A percentile compares a stretch with the other conserved stretches of the same genome.
These are phyloP conservation scores for Caenorhabditis drosophilae DNA, from an alignment of 2,888 invertebrate genomes.

Conservation along the genomic window DNA sequence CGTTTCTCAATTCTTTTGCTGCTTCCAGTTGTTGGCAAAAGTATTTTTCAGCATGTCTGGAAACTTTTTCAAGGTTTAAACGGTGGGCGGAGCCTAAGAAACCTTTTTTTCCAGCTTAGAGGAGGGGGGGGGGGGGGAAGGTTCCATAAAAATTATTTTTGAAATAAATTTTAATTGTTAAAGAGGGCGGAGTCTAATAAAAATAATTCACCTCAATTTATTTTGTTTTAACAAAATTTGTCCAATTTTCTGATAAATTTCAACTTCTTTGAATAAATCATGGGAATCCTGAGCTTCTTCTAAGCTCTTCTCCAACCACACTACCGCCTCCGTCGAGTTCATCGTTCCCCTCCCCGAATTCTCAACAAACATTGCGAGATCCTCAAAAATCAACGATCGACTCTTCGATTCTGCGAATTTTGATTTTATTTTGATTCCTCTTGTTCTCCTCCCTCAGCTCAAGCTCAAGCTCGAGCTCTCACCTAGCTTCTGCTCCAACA, in stretches of 20 bases:
- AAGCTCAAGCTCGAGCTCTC: too few species aligned
- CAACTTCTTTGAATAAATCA: constrained; percentile 18
- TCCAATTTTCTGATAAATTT: constrained; percentile 22
- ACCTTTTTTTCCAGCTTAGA: not conserved
- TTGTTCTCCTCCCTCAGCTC: too few species aligned
- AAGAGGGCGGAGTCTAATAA: not conserved
- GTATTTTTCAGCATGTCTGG: constrained; percentile 20
- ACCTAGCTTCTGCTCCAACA: constrained; percentile 1
- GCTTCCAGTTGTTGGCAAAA: constrained; percentile 33
- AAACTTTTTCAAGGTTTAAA: not conserved
- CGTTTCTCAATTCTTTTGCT: constrained; percentile 24
- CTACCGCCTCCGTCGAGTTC: constrained; percentile 3
- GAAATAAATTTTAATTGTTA: not conserved
- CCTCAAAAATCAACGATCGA: constrained; percentile 24
- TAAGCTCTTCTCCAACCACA: constrained; percentile 19
- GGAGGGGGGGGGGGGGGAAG: not conserved
- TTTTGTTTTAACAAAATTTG: not conserved
- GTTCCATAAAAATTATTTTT: not conserved
- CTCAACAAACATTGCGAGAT: constrained; percentile 5
- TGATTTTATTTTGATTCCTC: too few species aligned
- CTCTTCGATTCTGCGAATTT: constrained; percentile 19
- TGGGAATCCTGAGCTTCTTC: constrained; percentile 31
- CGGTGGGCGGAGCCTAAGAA: not conserved
- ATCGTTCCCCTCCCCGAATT: too few species aligned
- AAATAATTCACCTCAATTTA: constrained; percentile 1